Conservation (phyloP, 2,113 vertebrate species). For the Chitala chitala region DNA sequence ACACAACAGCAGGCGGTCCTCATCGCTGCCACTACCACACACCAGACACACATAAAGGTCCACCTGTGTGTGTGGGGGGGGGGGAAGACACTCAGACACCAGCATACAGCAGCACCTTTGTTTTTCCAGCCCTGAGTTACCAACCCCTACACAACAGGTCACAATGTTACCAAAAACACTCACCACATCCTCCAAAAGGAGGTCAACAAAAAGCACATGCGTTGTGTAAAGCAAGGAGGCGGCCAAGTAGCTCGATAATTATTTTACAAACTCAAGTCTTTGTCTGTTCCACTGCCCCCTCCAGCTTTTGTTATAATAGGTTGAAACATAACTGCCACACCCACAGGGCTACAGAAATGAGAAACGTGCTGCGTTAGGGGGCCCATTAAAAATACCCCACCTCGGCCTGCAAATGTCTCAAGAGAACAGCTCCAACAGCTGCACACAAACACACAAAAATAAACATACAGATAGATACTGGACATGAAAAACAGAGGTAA, state of each 20-base stretch:
- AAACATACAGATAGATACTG: not conserved
- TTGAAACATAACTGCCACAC: not conserved
- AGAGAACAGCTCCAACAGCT: slow-evolving; percentile 1
- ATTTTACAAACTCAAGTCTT: not conserved
- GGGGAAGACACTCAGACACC: not conserved
- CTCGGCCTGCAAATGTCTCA: not conserved
- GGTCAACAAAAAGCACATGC: not conserved
- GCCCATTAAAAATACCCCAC: slow-evolving; percentile 12
- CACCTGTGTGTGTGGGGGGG: slow-evolving; percentile 65
- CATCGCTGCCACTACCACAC: slow-evolving; percentile 82
- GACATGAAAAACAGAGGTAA: not conserved
- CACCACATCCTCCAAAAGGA: slow-evolving; percentile 18
- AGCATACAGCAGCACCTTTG: not conserved
- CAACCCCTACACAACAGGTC: not conserved
- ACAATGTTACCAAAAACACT: not conserved
- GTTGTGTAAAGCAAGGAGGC: not conserved
- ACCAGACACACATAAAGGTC: slow-evolving; percentile 91
- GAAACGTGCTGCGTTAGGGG: not conserved
- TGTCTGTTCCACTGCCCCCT: too few relatives aligned
- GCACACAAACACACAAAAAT: not conserved
- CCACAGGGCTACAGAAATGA: not conserved
- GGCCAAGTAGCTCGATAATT: not conserved
- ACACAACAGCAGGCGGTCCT: slow-evolving; percentile 86
- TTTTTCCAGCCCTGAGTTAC: not conserved
- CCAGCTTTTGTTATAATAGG: not conserved